Evolutionary conservation across 2,797 vertebrate species (phyloP).

Genomic region (Steatocranus sp.): DNA sequence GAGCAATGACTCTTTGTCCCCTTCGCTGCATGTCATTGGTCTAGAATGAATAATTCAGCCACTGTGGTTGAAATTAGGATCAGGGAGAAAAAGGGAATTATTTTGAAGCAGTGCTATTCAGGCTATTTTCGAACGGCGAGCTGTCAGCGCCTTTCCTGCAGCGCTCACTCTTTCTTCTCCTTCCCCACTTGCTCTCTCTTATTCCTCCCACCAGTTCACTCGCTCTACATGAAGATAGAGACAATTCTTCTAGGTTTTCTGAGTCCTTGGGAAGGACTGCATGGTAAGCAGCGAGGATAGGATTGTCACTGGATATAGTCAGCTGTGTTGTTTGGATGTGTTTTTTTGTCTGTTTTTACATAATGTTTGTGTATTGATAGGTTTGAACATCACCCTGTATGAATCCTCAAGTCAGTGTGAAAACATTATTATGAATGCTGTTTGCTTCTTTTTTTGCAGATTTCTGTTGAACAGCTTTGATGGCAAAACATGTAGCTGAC

Average conservation of each 20-base stretch:
- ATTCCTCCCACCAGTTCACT: slow-evolving; percentile 54
- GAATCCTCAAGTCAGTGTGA: not conserved
- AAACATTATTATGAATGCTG: slow-evolving; percentile 17
- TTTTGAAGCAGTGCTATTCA: slow-evolving; percentile 50
- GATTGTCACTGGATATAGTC: slow-evolving; percentile 1
- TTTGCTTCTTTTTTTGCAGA: not conserved
- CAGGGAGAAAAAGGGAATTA: slow-evolving; percentile 38
- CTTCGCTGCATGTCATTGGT: slow-evolving; percentile 57
- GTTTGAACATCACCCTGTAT: not conserved
- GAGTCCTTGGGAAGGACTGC: slow-evolving; percentile 39
- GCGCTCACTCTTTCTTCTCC: slow-evolving; percentile 48
- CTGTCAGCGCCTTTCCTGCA: slow-evolving; percentile 57
- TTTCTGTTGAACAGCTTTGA: slow-evolving; percentile 30
- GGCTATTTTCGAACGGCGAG: slow-evolving; percentile 58
- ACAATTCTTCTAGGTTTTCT: slow-evolving; percentile 33
- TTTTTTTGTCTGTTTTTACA: not conserved
- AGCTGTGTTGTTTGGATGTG: not conserved
- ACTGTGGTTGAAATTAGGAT: slow-evolving; percentile 64
- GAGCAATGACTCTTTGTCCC: slow-evolving; percentile 67
- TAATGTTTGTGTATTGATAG: not conserved
- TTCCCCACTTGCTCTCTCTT: slow-evolving; percentile 33
- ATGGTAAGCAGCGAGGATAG: slow-evolving; percentile 27
- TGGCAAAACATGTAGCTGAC: slow-evolving; percentile 19
- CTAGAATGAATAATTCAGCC: slow-evolving; percentile 73
- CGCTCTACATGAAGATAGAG: slow-evolving; percentile 21